Conservation (phyloP, 2,797 vertebrate species). For the Micromesistius poutassou region DNA sequence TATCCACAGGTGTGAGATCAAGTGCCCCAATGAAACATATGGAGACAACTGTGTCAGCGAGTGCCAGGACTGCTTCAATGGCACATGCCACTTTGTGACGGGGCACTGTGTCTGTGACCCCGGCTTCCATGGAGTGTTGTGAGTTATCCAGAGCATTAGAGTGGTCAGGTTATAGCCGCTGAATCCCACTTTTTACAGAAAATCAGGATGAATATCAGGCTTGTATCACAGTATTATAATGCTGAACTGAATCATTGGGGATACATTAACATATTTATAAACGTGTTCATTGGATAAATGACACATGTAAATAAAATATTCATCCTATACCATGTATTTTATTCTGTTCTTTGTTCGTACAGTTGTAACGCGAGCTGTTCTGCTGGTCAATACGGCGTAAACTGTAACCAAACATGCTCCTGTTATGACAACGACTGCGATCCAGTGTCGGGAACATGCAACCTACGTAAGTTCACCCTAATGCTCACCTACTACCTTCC, state of each 20-base stretch:
- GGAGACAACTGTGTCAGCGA: constrained; percentile 84
- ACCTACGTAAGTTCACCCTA: constrained; percentile 75
- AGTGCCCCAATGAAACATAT: constrained; percentile 81
- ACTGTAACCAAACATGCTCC: constrained; percentile 76
- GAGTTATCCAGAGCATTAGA: constrained; percentile 53
- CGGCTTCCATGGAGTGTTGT: constrained; percentile 80
- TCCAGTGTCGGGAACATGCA: constrained; percentile 79
- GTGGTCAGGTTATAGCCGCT: too few relatives aligned
- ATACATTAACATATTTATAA: too few relatives aligned
- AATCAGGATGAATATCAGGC: too few relatives aligned
- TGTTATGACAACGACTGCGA: constrained; percentile 80
- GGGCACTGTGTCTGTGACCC: constrained; percentile 80
- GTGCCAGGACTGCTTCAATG: constrained; percentile 81
- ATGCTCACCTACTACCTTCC: not conserved
- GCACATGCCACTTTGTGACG: constrained; percentile 82
- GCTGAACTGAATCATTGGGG: not conserved
- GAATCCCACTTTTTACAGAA: too few relatives aligned
- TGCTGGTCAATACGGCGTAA: constrained; percentile 75
- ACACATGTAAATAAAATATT: not conserved
- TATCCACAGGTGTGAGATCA: constrained; percentile 75
- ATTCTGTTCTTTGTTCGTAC: constrained; percentile 19
- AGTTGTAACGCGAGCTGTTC: constrained; percentile 85
- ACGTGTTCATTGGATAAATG: not conserved
- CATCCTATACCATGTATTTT: not conserved
- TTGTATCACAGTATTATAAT: not conserved